Evolutionary conservation across 2,888 invertebrate genomes (phyloP).

Genomic region (Saturnia japonica): DNA sequence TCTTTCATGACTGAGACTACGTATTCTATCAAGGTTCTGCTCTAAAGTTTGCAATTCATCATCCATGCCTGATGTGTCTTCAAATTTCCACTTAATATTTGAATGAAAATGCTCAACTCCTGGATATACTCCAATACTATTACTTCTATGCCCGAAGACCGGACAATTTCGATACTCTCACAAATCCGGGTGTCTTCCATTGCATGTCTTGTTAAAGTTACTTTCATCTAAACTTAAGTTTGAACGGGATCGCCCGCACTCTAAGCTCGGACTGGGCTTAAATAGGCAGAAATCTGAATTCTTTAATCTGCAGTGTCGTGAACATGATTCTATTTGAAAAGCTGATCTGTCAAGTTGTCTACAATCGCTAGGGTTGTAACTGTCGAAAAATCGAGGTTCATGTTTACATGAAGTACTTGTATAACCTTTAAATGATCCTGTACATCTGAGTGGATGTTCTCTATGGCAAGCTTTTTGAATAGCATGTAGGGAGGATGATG

Average conservation of each 20-base stretch:
- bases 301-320: constrained; percentile 74
- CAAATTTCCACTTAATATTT: constrained; percentile 77
- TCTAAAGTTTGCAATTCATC: constrained; percentile 71
- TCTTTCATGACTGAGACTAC: constrained; percentile 73
- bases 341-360: constrained; percentile 73
- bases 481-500: constrained; percentile 88
- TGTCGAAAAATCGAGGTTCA: constrained; percentile 71
- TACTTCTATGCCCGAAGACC: constrained; percentile 80
- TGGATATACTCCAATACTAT: constrained; percentile 76
- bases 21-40: constrained; percentile 76
- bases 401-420: constrained; percentile 68
- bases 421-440: constrained; percentile 76
- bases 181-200: constrained; percentile 77
- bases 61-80: constrained; percentile 62
- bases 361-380: constrained; percentile 69
- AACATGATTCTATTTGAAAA: constrained; percentile 76
- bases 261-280: constrained; percentile 65
- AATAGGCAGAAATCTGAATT: constrained; percentile 76
- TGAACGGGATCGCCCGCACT: constrained; percentile 74
- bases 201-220: constrained; percentile 74
- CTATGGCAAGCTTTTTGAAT: constrained; percentile 81
- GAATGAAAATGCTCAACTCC: constrained; percentile 78
- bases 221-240: constrained; percentile 77
- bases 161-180: constrained; percentile 80
- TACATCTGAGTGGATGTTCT: constrained; percentile 62